These are phyloP conservation scores for Ispidina picta DNA, from an alignment of 2,797 vertebrate species.

Conservation along the genomic window DNA sequence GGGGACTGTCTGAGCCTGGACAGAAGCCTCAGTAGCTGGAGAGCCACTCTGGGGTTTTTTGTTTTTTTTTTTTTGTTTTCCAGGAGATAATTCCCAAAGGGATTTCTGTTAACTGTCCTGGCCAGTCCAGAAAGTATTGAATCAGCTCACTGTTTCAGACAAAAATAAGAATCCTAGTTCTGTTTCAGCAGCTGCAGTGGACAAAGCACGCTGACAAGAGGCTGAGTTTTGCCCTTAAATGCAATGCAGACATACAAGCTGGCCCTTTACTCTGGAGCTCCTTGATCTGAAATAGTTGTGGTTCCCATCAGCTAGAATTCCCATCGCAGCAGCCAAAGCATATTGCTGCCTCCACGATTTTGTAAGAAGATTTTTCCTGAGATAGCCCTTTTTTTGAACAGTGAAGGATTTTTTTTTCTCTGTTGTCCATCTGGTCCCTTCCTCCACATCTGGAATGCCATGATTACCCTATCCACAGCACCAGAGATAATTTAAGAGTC, in stretches of 20 bases:
- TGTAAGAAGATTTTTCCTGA: background rate
- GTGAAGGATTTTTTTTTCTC: background rate
- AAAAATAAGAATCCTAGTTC: background rate
- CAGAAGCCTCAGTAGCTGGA: background rate
- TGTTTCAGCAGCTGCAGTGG: background rate
- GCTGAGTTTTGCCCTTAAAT: background rate
- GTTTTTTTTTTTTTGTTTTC: background rate
- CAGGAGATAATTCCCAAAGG: background rate
- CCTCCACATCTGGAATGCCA: slow-evolving; percentile 16
- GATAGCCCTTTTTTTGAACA: slow-evolving; percentile 6
- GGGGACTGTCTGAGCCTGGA: background rate
- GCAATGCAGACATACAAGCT: background rate
- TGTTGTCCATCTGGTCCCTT: slow-evolving; percentile 30
- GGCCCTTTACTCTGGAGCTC: background rate
- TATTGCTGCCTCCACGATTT: background rate
- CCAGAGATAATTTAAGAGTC: slow-evolving; percentile 26
- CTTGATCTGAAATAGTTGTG: slow-evolving; percentile 32
- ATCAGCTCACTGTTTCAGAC: background rate
- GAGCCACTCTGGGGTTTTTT: background rate
- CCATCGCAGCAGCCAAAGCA: background rate
- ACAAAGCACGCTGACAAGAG: background rate
- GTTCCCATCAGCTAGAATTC: slow-evolving; percentile 23
- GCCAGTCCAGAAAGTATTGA: background rate
- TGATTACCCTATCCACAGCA: slow-evolving; percentile 40
- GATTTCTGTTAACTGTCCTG: background rate